Evolutionary conservation across 2,797 vertebrate species (phyloP).

Genomic region (Anguilla obscura): DNA sequence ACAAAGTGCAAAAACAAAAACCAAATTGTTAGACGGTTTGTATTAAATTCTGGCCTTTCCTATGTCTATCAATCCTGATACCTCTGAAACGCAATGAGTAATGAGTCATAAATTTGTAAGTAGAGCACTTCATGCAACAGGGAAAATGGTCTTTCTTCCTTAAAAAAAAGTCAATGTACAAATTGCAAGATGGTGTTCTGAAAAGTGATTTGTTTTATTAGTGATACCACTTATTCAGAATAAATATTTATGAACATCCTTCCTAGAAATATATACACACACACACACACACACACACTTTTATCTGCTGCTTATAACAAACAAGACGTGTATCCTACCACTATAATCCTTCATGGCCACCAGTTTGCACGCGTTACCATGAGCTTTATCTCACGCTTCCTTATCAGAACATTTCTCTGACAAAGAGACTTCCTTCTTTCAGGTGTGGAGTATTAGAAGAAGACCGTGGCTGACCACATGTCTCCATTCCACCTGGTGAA

Average conservation of each 20-base stretch:
- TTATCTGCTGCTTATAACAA: background rate
- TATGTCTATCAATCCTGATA: background rate
- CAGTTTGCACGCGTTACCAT: too few species aligned
- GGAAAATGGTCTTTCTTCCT: background rate
- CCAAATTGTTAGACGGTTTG: background rate
- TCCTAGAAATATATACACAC: background rate
- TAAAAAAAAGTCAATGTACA: background rate
- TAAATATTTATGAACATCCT: background rate
- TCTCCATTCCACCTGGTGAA: background rate
- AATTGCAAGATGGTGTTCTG: background rate
- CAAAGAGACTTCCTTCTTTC: background rate
- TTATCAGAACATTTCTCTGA: too few species aligned
- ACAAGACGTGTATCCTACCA: too few species aligned
- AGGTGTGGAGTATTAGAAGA: background rate
- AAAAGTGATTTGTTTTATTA: background rate
- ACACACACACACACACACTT: background rate
- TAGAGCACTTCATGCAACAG: background rate
- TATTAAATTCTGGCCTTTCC: background rate
- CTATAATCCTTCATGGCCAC: too few species aligned
- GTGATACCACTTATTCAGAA: background rate
- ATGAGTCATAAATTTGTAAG: background rate
- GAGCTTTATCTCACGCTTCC: too few species aligned
- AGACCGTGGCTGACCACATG: background rate
- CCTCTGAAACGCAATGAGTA: background rate
- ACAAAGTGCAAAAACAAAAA: background rate